A percentile compares a stretch with the other conserved stretches of the same genome.
These are phyloP conservation scores for Drosophila suboccidentalis DNA, from an alignment of 2,888 invertebrate genomes.

Conservation along the genomic window DNA sequence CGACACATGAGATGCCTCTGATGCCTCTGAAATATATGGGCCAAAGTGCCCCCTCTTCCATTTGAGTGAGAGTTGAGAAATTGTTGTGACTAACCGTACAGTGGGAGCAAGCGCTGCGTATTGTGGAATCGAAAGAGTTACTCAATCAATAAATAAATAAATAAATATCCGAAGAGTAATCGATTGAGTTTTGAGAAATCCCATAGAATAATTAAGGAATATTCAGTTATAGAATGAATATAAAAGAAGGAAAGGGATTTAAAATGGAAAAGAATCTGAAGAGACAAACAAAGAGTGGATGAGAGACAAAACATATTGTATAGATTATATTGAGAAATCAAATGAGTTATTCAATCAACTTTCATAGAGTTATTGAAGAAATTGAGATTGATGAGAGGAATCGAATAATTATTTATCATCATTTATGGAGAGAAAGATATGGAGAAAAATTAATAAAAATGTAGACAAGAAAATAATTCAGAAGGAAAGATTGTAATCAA, in stretches of 20 bases:
- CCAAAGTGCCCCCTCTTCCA: not conserved
- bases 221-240: too few relatives aligned
- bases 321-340: not conserved
- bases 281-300: too few relatives aligned
- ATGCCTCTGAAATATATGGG: conserved; percentile 7
- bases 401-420: too few relatives aligned
- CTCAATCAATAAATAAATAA: conserved; percentile 1
- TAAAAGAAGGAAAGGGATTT: not conserved
- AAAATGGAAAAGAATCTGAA: too few relatives aligned
- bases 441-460: too few relatives aligned
- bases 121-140: conserved; percentile 7
- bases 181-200: not conserved
- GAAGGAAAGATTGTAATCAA: too few relatives aligned
- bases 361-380: not conserved
- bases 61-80: not conserved
- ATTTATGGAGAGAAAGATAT: too few relatives aligned
- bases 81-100: conserved; percentile 11
- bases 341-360: conserved; percentile 3
- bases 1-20: conserved; percentile 12
- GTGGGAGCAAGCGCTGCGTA: not conserved
- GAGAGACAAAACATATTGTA: not conserved
- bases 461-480: too few relatives aligned
- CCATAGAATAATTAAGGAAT: not conserved
- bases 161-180: not conserved
- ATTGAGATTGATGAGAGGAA: not conserved